phyloP scores from a whole-genome alignment of 2,113 vertebrate genomes.

The Propithecus coquereli region DNA sequence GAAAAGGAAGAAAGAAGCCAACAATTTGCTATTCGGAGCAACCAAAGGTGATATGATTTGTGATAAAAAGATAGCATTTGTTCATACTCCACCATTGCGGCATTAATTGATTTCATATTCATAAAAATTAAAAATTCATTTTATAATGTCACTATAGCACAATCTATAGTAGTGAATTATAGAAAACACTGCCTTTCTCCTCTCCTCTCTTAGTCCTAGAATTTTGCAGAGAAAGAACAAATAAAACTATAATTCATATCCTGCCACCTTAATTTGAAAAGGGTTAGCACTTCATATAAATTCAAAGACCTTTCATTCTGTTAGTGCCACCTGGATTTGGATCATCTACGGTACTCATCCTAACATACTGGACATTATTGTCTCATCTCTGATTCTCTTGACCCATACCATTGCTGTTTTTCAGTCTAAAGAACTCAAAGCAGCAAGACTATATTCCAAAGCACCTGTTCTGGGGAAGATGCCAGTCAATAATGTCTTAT shows the following conservation, averaged over 20 bases:
- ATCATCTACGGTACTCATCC: neutral
- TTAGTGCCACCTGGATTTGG: neutral
- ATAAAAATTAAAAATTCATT: constrained; percentile 64
- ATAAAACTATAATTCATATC: neutral
- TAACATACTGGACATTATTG: neutral
- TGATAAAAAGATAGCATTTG: constrained; percentile 71
- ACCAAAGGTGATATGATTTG: constrained; percentile 68
- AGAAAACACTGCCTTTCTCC: neutral
- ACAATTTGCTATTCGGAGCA: constrained; percentile 66
- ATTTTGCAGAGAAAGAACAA: neutral
- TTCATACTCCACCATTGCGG: constrained; percentile 64
- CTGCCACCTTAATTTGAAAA: constrained; percentile 5
- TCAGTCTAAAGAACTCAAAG: constrained; percentile 49
- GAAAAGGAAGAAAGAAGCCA: constrained; percentile 67
- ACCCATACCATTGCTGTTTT: neutral
- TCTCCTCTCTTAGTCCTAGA: neutral
- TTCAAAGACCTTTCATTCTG: neutral
- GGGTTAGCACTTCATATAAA: neutral
- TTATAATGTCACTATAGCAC: constrained; percentile 12
- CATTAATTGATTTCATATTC: constrained; percentile 71
- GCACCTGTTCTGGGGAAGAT: constrained; percentile 66
- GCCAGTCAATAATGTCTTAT: constrained; percentile 68
- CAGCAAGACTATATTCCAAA: constrained; percentile 60
- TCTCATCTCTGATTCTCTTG: constrained; percentile 20
- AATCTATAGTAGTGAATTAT: neutral